These are phyloP conservation scores for Rhabdornis inornatus DNA, from an alignment of 2,113 vertebrate species.

Conservation along the genomic window DNA sequence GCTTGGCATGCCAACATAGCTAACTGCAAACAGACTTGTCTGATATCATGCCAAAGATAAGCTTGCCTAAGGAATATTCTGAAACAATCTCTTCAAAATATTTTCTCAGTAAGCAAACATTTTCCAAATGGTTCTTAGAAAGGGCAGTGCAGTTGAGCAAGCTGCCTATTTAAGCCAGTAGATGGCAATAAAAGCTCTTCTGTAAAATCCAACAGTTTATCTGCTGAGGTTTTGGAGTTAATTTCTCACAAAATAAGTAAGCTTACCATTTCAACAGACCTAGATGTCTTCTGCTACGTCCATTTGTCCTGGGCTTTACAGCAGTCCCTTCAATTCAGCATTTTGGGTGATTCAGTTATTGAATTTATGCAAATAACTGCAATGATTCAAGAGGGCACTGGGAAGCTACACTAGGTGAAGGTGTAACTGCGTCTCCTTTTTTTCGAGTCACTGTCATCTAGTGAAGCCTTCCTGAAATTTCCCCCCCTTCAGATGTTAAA, in stretches of 20 bases:
- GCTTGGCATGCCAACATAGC: neutral
- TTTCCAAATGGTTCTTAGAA: constrained; percentile 10
- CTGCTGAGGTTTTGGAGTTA: neutral
- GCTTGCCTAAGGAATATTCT: constrained; percentile 44
- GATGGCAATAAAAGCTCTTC: constrained; percentile 55
- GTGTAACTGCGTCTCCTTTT: neutral
- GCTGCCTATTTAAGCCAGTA: constrained; percentile 21
- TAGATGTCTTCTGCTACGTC: neutral
- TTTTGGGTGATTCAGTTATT: neutral
- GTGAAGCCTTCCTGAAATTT: neutral
- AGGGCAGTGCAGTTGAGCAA: neutral
- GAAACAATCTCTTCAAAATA: constrained; percentile 52
- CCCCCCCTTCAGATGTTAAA: neutral
- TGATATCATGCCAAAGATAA: constrained; percentile 59
- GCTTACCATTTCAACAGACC: neutral
- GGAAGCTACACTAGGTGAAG: neutral
- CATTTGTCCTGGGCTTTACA: neutral
- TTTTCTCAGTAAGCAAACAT: constrained; percentile 60
- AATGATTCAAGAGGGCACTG: neutral
- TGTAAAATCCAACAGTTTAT: neutral
- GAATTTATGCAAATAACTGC: neutral
- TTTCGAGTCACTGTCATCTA: neutral
- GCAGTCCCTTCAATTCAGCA: neutral
- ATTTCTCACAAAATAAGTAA: neutral
- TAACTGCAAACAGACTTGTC: neutral